Percentiles rank a stretch among this genome's conserved stretches.
Evolutionary conservation across 1,140 invertebrate genomes (phyloP).

Genomic region (Diabrotica undecimpunctata): DNA sequence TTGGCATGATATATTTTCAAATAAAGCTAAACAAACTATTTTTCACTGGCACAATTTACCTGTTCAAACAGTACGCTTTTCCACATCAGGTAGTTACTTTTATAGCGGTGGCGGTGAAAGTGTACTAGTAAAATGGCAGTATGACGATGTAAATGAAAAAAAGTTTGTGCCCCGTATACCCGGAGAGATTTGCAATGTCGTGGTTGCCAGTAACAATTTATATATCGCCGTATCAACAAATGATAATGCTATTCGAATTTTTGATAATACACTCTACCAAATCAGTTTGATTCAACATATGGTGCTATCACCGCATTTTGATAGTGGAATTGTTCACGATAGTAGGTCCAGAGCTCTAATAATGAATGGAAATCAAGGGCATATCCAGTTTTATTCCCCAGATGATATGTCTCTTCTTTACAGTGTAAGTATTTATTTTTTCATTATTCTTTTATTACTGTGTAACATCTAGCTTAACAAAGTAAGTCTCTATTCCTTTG

Average conservation of each 20-base stretch:
- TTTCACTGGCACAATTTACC: conserved; percentile 80
- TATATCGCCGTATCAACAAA: conserved; percentile 64
- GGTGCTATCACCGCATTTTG: conserved; percentile 57
- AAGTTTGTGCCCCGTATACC: conserved; percentile 72
- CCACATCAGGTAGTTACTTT: conserved; percentile 62
- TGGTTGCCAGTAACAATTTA: conserved; percentile 61
- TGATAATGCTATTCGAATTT: conserved; percentile 72
- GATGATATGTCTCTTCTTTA: conserved; percentile 65
- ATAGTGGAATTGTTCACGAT: conserved; percentile 65
- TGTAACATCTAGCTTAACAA: too few relatives aligned
- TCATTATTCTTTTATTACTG: neutral
- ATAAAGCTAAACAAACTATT: conserved; percentile 49
- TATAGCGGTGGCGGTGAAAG: conserved; percentile 76
- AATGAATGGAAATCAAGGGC: conserved; percentile 72
- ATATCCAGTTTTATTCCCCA: conserved; percentile 77
- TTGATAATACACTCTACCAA: conserved; percentile 59
- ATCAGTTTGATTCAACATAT: conserved; percentile 66
- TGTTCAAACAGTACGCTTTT: conserved; percentile 67
- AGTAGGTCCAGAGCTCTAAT: conserved; percentile 64
- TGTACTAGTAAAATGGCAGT: conserved; percentile 76
- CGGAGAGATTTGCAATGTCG: conserved; percentile 64
- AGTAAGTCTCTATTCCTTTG: too few relatives aligned
- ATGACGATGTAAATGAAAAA: conserved; percentile 54
- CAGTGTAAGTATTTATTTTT: conserved; percentile 58
- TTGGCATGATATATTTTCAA: conserved; percentile 57